These are phyloP conservation scores for Eutrigla gurnardus DNA, from an alignment of 2,797 vertebrate species.

Conservation along the genomic window DNA sequence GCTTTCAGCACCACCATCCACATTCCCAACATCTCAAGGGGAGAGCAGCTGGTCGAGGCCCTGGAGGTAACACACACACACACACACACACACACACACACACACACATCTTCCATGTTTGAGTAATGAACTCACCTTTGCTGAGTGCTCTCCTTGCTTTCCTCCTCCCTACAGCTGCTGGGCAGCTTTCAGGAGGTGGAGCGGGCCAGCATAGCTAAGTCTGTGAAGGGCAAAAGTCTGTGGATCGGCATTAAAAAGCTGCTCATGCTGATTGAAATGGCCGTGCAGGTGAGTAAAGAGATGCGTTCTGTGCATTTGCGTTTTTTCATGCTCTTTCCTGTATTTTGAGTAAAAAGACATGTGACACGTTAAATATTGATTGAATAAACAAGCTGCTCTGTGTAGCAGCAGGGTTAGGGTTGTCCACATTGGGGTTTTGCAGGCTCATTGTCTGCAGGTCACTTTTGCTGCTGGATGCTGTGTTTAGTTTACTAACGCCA, in stretches of 20 bases:
- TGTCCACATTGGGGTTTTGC: too few relatives aligned
- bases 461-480: too few relatives aligned
- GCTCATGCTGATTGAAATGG: conserved; percentile 98
- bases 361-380: too few relatives aligned
- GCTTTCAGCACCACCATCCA: conserved; percentile 96
- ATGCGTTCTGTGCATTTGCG: accelerated
- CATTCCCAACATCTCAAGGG: conserved; percentile 91
- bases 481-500: too few relatives aligned
- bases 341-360: too few relatives aligned
- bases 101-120: background rate
- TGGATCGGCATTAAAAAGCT: conserved; percentile 97
- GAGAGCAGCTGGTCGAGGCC: conserved; percentile 91
- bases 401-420: too few relatives aligned
- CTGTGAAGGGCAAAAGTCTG: conserved; percentile 86
- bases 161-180: conserved; percentile 84
- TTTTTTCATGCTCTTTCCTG: too few relatives aligned
- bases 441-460: too few relatives aligned
- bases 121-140: background rate
- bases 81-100: conserved; percentile 3
- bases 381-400: too few relatives aligned
- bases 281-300: conserved; percentile 88
- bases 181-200: conserved; percentile 94
- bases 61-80: conserved; percentile 84
- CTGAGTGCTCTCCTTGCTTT: background rate
- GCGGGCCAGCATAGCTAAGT: conserved; percentile 87